Conservation (phyloP, 2,888 invertebrate genomes). For the Slavum lentiscoides region DNA sequence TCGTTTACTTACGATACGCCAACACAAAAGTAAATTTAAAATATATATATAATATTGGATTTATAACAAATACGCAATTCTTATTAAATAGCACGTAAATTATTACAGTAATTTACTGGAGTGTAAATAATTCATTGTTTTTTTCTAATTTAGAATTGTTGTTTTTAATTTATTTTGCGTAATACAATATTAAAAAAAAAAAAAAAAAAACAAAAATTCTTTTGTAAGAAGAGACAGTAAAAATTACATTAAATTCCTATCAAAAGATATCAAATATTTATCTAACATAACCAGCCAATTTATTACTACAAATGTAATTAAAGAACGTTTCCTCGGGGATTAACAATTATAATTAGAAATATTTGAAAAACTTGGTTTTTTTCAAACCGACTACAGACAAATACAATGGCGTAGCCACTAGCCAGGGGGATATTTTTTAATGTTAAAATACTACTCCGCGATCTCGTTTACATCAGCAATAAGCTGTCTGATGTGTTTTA, state of each 20-base stretch:
- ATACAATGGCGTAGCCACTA: no score
- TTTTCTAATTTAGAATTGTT: neutral
- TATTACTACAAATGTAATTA: constrained; percentile 5
- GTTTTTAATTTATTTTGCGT: constrained; percentile 1
- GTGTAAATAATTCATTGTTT: neutral
- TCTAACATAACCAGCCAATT: neutral
- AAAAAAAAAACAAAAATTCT: neutral
- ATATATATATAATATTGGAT: no score
- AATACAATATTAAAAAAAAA: no score
- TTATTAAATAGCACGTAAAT: neutral
- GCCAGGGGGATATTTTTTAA: no score
- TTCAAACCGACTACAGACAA: no score
- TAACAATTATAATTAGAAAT: constrained; percentile 12
- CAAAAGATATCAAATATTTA: neutral
- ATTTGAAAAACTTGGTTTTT: neutral
- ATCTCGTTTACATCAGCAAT: no score
- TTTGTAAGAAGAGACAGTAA: neutral
- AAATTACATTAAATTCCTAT: neutral
- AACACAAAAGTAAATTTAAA: no score
- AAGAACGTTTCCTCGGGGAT: constrained; percentile 2
- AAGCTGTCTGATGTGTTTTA: no score
- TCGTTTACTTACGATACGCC: no score
- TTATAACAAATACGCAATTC: neutral
- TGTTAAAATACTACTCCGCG: no score
- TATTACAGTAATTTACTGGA: neutral